Evolutionary conservation across 2,113 vertebrate species (phyloP).

Genomic region (Puma concolor): DNA sequence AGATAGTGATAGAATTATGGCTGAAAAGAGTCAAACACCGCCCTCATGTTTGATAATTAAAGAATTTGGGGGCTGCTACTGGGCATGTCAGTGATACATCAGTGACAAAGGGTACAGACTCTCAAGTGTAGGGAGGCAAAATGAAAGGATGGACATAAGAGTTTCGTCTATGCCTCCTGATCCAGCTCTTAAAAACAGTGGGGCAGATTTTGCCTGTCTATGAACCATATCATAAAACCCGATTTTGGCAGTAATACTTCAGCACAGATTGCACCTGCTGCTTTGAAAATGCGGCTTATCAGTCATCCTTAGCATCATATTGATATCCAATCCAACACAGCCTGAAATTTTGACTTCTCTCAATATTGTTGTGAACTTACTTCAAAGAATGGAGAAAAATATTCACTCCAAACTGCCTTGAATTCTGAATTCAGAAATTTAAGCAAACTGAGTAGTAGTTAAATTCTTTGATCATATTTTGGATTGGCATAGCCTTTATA

Average conservation of each 20-base stretch:
- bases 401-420: not conserved
- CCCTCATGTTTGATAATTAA: not conserved
- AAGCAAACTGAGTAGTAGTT: not conserved
- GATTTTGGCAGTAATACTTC: not conserved
- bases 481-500: not conserved
- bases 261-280: conserved; percentile 37
- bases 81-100: not conserved
- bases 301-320: not conserved
- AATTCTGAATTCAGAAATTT: not conserved
- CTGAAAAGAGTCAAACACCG: not conserved
- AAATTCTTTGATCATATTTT: not conserved
- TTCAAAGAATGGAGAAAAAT: not conserved
- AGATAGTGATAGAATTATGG: not conserved
- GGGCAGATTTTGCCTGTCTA: not conserved
- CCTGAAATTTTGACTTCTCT: not conserved
- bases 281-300: not conserved
- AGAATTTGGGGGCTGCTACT: not conserved
- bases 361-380: not conserved
- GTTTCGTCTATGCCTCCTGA: not conserved
- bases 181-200: not conserved
- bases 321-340: not conserved
- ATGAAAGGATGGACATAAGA: not conserved
- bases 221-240: not conserved
- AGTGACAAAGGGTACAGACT: not conserved
- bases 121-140: not conserved